A percentile compares a stretch with the other conserved stretches of the same genome.
phyloP scores from a whole-genome alignment of 2,797 vertebrate genomes.

The Malacoraja senta region DNA sequence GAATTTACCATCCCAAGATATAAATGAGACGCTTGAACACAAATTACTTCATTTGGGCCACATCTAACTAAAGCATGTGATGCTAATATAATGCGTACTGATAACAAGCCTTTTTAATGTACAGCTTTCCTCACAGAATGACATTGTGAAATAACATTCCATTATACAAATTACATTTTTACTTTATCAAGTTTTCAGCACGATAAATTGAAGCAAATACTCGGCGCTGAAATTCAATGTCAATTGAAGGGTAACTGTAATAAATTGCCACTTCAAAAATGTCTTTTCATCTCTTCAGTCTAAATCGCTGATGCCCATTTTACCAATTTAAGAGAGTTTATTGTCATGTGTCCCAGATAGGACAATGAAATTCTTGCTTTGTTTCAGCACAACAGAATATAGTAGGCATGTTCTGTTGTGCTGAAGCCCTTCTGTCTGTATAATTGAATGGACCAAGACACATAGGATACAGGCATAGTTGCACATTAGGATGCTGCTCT shows the following conservation, averaged over 20 bases:
- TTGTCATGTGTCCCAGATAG: too few species aligned
- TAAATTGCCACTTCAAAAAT: conserved; percentile 27
- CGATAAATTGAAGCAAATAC: neutral
- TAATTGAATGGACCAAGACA: neutral
- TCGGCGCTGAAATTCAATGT: neutral
- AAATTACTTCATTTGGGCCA: neutral
- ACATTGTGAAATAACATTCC: conserved; percentile 16
- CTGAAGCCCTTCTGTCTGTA: neutral
- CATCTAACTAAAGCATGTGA: neutral
- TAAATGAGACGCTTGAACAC: neutral
- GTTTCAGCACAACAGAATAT: too few species aligned
- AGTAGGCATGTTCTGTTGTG: too few species aligned
- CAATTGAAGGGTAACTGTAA: neutral
- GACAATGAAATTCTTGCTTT: too few species aligned
- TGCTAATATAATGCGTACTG: neutral
- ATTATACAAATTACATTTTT: neutral
- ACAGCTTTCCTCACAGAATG: neutral
- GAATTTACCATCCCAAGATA: neutral
- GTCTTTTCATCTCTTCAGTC: conserved; percentile 13
- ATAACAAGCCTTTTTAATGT: neutral
- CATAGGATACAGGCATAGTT: neutral
- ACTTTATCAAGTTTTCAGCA: conserved; percentile 28
- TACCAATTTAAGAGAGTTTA: neutral
- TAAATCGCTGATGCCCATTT: neutral
- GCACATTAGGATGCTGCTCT: neutral